Evolutionary conservation across 2,888 invertebrate species (phyloP).

Genomic region (Heliconius aoede): DNA sequence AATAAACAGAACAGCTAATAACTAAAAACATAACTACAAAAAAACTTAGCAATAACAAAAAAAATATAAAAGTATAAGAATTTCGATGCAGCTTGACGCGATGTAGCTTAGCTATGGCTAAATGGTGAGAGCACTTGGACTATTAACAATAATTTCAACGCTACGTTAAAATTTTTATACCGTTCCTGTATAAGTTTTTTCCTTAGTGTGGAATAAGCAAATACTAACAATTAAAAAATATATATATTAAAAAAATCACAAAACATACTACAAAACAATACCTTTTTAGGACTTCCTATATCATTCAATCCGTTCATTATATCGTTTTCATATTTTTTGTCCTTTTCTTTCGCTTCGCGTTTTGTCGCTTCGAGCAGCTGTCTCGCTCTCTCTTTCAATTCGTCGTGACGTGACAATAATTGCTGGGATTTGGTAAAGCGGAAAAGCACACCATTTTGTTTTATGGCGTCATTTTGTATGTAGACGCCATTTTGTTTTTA

Average conservation of each 20-base stretch:
- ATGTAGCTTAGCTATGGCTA: too few relatives aligned
- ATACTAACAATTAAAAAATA: neutral
- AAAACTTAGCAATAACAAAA: neutral
- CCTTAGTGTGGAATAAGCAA: too few relatives aligned
- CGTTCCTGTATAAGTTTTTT: too few relatives aligned
- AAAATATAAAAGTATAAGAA: too few relatives aligned
- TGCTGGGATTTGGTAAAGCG: constrained; percentile 78
- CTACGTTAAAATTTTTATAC: too few relatives aligned
- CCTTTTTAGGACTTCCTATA: constrained; percentile 70
- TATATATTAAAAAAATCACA: neutral
- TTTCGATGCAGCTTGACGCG: too few relatives aligned
- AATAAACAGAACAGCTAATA: neutral
- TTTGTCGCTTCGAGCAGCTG: constrained; percentile 92
- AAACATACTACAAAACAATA: constrained; percentile 50
- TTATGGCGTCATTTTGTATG: neutral
- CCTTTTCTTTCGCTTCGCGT: constrained; percentile 84
- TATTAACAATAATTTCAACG: too few relatives aligned
- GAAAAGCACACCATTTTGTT: constrained; percentile 46
- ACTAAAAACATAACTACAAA: neutral
- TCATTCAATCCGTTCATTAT: constrained; percentile 68
- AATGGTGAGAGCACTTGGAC: too few relatives aligned
- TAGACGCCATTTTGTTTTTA: neutral
- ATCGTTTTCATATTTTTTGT: constrained; percentile 78
- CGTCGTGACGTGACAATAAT: constrained; percentile 91
- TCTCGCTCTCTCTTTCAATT: constrained; percentile 92